Conservation (phyloP, 2,113 vertebrate species). For the Catharus fuscescens region DNA sequence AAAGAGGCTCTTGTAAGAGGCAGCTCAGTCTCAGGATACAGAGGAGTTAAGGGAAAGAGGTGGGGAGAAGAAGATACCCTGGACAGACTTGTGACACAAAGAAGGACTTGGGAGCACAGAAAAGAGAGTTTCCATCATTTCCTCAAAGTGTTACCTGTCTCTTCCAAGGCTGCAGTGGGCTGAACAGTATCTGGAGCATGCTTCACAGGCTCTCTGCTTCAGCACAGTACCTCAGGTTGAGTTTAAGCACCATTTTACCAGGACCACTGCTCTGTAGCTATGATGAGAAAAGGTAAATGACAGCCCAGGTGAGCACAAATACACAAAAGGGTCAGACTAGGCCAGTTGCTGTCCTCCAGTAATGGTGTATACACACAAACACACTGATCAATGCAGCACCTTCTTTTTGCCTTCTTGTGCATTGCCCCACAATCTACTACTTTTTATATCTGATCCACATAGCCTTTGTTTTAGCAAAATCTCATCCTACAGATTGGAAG, state of each 20-base stretch:
- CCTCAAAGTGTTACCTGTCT: neutral
- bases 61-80: neutral
- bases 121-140: neutral
- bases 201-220: neutral
- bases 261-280: neutral
- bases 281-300: neutral
- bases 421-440: neutral
- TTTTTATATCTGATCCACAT: neutral
- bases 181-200: neutral
- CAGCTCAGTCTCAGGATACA: neutral
- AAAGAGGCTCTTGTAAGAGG: neutral
- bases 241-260: neutral
- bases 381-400: neutral
- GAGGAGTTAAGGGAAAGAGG: neutral
- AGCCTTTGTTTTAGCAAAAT: conserved; percentile 9
- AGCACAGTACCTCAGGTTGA: neutral
- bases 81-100: neutral
- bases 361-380: neutral
- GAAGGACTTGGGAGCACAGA: neutral
- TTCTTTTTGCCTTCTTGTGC: neutral
- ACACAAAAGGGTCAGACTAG: neutral
- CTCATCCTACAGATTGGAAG: conserved; percentile 23
- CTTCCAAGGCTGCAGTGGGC: neutral
- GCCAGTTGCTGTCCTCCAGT: neutral
- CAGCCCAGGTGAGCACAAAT: neutral